Evolutionary conservation across 2,888 invertebrate species (phyloP).

Genomic region (Hesperia comma): DNA sequence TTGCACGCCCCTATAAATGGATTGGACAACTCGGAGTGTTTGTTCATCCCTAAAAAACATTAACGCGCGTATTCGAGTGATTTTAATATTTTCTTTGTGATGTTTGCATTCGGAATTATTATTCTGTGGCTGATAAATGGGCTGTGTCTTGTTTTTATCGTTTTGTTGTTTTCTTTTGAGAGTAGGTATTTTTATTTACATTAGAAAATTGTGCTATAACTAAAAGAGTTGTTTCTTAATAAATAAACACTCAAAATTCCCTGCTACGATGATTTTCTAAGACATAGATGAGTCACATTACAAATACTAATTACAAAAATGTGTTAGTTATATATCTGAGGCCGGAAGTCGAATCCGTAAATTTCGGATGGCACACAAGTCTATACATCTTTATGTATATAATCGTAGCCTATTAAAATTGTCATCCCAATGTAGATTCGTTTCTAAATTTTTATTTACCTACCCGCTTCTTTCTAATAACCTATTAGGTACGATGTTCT

Average conservation of each 20-base stretch:
- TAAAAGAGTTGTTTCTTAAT: too few relatives aligned
- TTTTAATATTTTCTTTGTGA: constrained; percentile 27
- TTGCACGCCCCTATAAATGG: constrained; percentile 23
- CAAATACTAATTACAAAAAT: too few relatives aligned
- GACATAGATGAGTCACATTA: too few relatives aligned
- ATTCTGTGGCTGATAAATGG: constrained; percentile 1
- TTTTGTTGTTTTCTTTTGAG: neutral
- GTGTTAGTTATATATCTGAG: too few relatives aligned
- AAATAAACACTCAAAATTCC: too few relatives aligned
- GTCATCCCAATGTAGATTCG: constrained; percentile 5
- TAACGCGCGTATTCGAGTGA: constrained; percentile 29
- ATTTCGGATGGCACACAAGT: too few relatives aligned
- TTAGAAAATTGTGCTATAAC: neutral
- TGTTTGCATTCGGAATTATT: constrained; percentile 26
- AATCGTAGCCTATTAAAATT: constrained; percentile 2
- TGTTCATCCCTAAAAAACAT: constrained; percentile 29
- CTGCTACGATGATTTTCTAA: too few relatives aligned
- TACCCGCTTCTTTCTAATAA: constrained; percentile 14
- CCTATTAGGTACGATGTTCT: constrained; percentile 22
- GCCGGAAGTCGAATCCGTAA: neutral
- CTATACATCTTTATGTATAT: too few relatives aligned
- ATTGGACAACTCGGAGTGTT: constrained; percentile 30
- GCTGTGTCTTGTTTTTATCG: neutral
- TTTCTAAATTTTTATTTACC: constrained; percentile 31
- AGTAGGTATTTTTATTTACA: neutral